Base-by-base conservation (phyloP, 2,113 vertebrate genomes). In the Psammodynastes pulverulentus region DNA sequence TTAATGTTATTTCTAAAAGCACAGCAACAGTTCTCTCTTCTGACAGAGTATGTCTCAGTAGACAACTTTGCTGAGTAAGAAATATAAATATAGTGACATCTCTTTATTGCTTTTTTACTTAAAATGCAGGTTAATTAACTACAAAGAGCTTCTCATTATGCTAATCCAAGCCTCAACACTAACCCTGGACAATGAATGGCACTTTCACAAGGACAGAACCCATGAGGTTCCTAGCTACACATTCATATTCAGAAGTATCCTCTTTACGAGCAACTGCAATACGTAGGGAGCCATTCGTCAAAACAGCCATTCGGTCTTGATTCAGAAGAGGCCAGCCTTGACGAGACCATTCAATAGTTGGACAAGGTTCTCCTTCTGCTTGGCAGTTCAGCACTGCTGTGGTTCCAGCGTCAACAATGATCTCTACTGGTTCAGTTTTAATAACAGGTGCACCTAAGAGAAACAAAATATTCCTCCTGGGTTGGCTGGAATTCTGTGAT, bases 191-290 rank as follows among this genome's bases (percentile, higher is more conserved):
- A 45, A 98, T 98, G 8, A 99, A 95, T 0, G 97, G 93, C 4
- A 97, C 98, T 51, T 97, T 97, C 93, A 97, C 96, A 67, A 98
- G 97, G 62, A 98, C 98, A 0, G 99, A 99, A 15, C 99, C 99
- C 93, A 99, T 97, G 0, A 98, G 67, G 87, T 99, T 99, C 94
- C 98, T 98, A 13, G 99, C 99, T 17, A 98, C 97, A 1, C 99
- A 99, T 96, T 99, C 97, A 39, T 99, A 99, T 45, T 98, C 97
- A 0, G 98, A 95, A 0, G 99, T 99, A 95, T 99, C 99, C 95
- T 99, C 98, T 94, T 98, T 98, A 89, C 93, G 98, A 3, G 98
- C 97, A 0, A 97, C 95, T 10, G 95, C 92, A 34, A 99, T 96
- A 43, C 96, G 97, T 85, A 99, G 96, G 0, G 99, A 99, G 79